These are phyloP conservation scores for Leptinotarsa defecta DNA, from an alignment of 1,140 invertebrate genomes.

Conservation along the genomic window DNA sequence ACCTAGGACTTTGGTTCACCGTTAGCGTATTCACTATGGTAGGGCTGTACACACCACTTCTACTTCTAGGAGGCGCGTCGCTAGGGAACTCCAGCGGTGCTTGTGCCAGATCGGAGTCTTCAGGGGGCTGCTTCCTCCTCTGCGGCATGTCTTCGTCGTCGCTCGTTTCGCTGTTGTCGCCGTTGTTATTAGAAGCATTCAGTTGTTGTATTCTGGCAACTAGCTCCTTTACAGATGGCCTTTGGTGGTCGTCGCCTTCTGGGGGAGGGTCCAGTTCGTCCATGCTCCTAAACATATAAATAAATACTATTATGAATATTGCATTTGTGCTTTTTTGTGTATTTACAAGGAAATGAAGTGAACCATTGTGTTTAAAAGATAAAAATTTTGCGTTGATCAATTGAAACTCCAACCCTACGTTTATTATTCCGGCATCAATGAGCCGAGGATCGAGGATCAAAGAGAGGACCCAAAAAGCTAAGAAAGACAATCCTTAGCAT, in stretches of 20 bases:
- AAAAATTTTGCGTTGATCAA: no score
- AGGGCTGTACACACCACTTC: constrained; percentile 53
- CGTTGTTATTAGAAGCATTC: constrained; percentile 34
- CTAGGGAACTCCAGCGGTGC: constrained; percentile 47
- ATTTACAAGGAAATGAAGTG: neutral
- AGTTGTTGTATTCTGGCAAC: constrained; percentile 62
- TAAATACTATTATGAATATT: neutral
- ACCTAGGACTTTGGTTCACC: constrained; percentile 40
- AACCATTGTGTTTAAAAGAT: no score
- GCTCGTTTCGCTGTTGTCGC: constrained; percentile 58
- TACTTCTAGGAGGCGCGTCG: constrained; percentile 58
- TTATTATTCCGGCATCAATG: no score
- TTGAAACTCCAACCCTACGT: no score
- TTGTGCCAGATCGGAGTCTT: constrained; percentile 60
- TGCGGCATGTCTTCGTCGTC: constrained; percentile 64
- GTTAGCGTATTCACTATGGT: constrained; percentile 38
- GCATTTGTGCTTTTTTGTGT: neutral
- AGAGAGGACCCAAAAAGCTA: no score
- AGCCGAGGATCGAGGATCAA: no score
- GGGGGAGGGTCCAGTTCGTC: constrained; percentile 52
- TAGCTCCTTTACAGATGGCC: constrained; percentile 64
- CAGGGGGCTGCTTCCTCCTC: constrained; percentile 60
- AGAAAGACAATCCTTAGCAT: no score
- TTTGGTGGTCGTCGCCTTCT: constrained; percentile 48
- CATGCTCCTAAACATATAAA: constrained; percentile 49